Evolutionary conservation across 2,888 invertebrate species (phyloP).

Genomic region (Apamea anceps): DNA sequence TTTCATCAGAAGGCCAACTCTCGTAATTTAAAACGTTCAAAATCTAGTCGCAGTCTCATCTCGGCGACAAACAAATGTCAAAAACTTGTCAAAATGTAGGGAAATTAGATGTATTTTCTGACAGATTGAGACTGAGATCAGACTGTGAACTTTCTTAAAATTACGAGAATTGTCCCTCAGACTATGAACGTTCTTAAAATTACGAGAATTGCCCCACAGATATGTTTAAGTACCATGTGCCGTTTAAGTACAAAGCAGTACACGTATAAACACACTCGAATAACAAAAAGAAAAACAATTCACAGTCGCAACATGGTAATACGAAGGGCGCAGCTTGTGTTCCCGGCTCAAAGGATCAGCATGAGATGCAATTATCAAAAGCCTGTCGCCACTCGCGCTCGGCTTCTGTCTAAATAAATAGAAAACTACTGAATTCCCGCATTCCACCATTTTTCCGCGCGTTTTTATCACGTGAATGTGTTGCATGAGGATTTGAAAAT

Average conservation of each 20-base stretch:
- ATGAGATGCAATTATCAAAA: slow-evolving; percentile 65
- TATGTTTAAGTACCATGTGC: neutral
- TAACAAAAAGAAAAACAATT: slow-evolving; percentile 23
- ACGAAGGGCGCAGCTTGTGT: slow-evolving; percentile 30
- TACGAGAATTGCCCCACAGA: too few relatives aligned
- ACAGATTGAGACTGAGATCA: too few relatives aligned
- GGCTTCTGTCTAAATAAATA: slow-evolving; percentile 41
- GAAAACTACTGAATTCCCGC: slow-evolving; percentile 32
- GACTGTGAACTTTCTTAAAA: too few relatives aligned
- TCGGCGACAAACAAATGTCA: too few relatives aligned
- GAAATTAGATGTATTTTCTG: too few relatives aligned
- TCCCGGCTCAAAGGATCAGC: slow-evolving; percentile 58
- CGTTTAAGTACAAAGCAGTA: neutral
- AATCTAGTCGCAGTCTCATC: too few relatives aligned
- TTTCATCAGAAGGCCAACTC: too few relatives aligned
- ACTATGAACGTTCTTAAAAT: too few relatives aligned
- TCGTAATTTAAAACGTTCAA: too few relatives aligned
- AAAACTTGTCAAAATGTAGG: too few relatives aligned
- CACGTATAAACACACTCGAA: neutral
- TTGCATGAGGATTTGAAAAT: slow-evolving; percentile 48
- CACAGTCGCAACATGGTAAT: slow-evolving; percentile 28
- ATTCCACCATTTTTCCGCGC: slow-evolving; percentile 21
- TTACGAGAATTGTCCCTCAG: too few relatives aligned
- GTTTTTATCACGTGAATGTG: slow-evolving; percentile 19
- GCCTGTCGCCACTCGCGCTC: slow-evolving; percentile 36